Conservation (phyloP, 2,113 vertebrate genomes). For the Panurus biarmicus region DNA sequence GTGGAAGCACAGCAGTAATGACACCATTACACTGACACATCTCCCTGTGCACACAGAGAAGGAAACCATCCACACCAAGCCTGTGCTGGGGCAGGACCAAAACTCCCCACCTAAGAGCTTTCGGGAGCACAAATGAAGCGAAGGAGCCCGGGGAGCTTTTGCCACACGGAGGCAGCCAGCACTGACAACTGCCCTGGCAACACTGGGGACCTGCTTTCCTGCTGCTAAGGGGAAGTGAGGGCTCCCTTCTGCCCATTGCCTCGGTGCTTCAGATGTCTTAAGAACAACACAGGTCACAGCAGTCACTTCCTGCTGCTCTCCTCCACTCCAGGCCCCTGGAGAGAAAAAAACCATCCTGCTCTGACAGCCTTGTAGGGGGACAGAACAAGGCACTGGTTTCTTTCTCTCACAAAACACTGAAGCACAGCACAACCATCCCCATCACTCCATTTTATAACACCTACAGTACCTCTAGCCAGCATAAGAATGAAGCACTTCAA, state of each 20-base stretch:
- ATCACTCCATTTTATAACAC: background rate
- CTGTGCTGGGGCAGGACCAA: background rate
- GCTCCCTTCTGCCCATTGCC: background rate
- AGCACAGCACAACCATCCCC: background rate
- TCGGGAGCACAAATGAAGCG: rapidly evolving
- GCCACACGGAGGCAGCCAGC: rapidly evolving
- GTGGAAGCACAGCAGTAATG: background rate
- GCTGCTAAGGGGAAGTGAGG: background rate
- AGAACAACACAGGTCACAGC: background rate
- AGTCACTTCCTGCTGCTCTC: background rate
- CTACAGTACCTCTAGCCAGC: background rate
- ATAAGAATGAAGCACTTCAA: background rate
- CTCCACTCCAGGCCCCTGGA: background rate
- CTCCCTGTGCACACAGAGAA: background rate
- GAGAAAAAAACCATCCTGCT: background rate
- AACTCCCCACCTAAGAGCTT: background rate
- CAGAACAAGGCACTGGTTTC: background rate
- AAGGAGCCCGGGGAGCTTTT: background rate
- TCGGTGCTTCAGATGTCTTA: background rate
- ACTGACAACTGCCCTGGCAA: background rate
- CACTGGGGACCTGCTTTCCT: background rate
- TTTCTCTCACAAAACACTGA: background rate
- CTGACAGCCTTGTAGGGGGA: background rate
- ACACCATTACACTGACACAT: background rate
- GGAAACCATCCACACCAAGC: rapidly evolving